These are phyloP conservation scores for Diplodus sargus DNA, from an alignment of 2,797 vertebrate genomes.

Conservation along the genomic window DNA sequence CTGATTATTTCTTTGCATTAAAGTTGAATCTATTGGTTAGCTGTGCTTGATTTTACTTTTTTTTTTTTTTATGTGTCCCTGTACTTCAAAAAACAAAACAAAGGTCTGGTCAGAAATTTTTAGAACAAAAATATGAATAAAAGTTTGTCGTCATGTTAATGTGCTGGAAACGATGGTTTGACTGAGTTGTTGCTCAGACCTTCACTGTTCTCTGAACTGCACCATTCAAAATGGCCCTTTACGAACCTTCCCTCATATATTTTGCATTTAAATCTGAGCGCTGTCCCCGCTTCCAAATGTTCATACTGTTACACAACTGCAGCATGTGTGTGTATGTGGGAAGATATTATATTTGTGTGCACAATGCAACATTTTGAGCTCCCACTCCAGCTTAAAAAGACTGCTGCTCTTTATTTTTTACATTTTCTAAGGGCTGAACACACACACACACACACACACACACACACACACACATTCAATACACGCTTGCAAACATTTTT, in stretches of 20 bases:
- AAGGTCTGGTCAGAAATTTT: neutral
- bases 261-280: slow-evolving; percentile 39
- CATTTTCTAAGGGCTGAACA: neutral
- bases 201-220: slow-evolving; percentile 14
- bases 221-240: slow-evolving; percentile 30
- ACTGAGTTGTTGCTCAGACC: neutral
- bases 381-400: slow-evolving; percentile 14
- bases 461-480: slow-evolving; percentile 4
- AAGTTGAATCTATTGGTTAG: no score
- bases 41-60: no score
- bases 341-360: slow-evolving; percentile 8
- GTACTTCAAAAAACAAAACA: neutral
- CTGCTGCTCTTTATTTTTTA: slow-evolving; percentile 22
- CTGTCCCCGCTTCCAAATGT: neutral
- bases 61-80: no score
- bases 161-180: slow-evolving; percentile 5
- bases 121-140: neutral
- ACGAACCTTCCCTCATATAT: slow-evolving; percentile 25
- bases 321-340: neutral
- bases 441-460: neutral
- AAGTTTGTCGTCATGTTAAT: slow-evolving; percentile 7
- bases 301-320: neutral
- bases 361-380: slow-evolving; percentile 18
- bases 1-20: no score
- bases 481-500: slow-evolving; percentile 38